Evolutionary conservation across 2,113 vertebrate genomes (phyloP), one percentile per base, ranked within the genome.

Genomic region (Gracilinanus agilis): DNA sequence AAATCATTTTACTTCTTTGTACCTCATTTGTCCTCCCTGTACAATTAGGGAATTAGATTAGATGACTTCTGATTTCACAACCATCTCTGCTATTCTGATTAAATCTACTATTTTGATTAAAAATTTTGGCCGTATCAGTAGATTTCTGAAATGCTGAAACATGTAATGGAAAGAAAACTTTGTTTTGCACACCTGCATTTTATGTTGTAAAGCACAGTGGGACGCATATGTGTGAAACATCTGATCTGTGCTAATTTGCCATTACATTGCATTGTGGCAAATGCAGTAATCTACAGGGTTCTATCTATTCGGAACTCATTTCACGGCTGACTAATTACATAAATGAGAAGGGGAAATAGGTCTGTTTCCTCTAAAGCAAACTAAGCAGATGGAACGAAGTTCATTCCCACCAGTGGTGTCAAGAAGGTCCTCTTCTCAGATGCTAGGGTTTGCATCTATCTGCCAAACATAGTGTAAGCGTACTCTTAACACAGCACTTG

Each of bases 291-390:
- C 98, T 98, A 95, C 97, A 98, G 97, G 98, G 98, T 98, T 98
- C 96, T 97, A 98, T 98, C 98, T 98, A 98, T 98, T 98, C 97
- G 98, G 97, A 99, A 98, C 98, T 98, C 98, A 99, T 99, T 99
- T 99, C 98, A 98, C 97, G 98, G 98, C 97, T 98, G 98, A 98
- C 98, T 98, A 98, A 99, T 98, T 98, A 97, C 34, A 94, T 98
- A 97, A 98, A 98, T 98, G 97, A 97, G 97, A 96, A 98, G 95
- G 95, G 94, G 92, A 98, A 98, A 98, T 97, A 98, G 91, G 96
- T 97, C 96, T 88, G 96, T 98, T 98, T 97, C 97, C 98, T 98
- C 96, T 92, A 96, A 98, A 96, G 93, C 97, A 96, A 98, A 91
- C 92, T 96, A 97, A 98, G 96, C 98, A 98, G 98, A 98, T 98